These are phyloP conservation scores for Yasuhikotakia modesta DNA, from an alignment of 2,797 vertebrate species.

Conservation along the genomic window DNA sequence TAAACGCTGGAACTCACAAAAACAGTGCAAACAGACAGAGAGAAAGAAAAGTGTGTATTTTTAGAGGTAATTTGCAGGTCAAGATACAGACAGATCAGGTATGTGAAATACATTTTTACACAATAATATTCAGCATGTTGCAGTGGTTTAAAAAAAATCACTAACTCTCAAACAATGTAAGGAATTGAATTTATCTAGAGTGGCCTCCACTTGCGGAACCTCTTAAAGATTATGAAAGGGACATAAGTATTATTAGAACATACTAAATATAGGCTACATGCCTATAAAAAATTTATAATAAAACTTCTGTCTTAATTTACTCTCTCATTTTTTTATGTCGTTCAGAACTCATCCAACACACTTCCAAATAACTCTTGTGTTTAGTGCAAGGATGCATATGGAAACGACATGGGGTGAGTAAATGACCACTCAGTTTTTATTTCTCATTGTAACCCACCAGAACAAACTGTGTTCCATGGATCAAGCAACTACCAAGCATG, in stretches of 20 bases:
- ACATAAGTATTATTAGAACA: background rate
- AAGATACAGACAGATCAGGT: background rate
- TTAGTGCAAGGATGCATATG: too few relatives aligned
- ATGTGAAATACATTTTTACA: background rate
- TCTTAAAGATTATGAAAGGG: background rate
- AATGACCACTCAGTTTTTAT: background rate
- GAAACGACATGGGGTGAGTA: too few relatives aligned
- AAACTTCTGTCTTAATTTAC: too few relatives aligned
- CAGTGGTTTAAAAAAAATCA: too few relatives aligned
- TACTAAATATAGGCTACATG: conserved; percentile 4
- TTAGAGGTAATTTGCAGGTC: background rate
- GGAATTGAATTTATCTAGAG: conserved; percentile 7
- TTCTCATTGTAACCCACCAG: background rate
- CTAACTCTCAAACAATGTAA: background rate
- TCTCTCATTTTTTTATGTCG: too few relatives aligned
- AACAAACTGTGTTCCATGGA: background rate
- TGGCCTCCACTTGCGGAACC: background rate
- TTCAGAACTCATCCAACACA: too few relatives aligned
- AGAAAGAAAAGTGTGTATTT: conserved; percentile 2
- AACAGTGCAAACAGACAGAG: background rate
- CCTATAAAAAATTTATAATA: too few relatives aligned
- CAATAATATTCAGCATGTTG: background rate
- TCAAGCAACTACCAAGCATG: background rate
- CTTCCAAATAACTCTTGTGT: too few relatives aligned
- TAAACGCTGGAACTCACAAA: background rate